phyloP scores from a whole-genome alignment of 2,797 vertebrate genomes.

The Mallotus villosus region DNA sequence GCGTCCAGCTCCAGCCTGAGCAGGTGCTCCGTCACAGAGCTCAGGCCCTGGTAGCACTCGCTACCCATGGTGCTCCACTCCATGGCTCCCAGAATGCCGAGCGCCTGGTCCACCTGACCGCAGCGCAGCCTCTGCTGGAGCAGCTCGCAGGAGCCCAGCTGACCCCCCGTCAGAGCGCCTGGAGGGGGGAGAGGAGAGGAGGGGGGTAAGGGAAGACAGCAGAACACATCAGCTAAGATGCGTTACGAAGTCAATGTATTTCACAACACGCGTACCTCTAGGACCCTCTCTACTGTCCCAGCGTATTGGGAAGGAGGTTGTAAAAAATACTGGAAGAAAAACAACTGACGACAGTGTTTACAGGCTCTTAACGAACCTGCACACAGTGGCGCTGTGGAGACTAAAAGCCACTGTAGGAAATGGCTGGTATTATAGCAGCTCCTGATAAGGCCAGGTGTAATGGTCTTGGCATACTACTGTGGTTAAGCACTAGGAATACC shows the following conservation, averaged over 20 bases:
- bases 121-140: conserved; percentile 84
- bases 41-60: conserved; percentile 82
- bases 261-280: no score
- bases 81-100: conserved; percentile 87
- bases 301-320: background rate
- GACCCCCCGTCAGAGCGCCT: conserved; percentile 83
- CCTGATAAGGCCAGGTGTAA: conserved; percentile 3
- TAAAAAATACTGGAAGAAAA: background rate
- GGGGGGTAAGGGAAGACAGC: background rate
- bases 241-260: no score
- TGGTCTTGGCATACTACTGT: conserved; percentile 4
- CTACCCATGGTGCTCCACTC: conserved; percentile 86
- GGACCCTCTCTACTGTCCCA: background rate
- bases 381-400: no score
- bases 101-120: conserved; percentile 80
- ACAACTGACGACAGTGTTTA: background rate
- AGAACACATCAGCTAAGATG: no score
- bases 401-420: background rate
- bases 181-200: conserved; percentile 4
- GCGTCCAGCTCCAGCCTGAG: conserved; percentile 86
- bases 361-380: no score
- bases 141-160: conserved; percentile 79
- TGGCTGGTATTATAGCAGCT: background rate
- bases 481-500: conserved; percentile 18
- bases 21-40: conserved; percentile 86